Evolutionary conservation across 2,888 invertebrate species (phyloP), one percentile per base, ranked within the genome.

Genomic region (Lasioglossum marginatum): DNA sequence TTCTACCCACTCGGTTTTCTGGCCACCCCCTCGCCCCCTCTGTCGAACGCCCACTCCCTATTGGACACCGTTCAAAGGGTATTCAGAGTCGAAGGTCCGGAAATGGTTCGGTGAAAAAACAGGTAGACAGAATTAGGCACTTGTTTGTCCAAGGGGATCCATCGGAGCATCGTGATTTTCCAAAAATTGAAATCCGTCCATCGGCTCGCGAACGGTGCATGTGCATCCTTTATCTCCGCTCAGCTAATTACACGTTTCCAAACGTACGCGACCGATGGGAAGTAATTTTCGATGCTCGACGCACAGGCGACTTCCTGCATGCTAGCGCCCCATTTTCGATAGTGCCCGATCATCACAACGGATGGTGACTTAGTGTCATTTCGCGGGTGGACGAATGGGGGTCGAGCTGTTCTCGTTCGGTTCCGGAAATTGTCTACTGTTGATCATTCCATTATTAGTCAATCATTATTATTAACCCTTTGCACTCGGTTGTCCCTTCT

Each of bases 31-130:
- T 31, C 63, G 3, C 2, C 6, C 63, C 63, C 31, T 19, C 31
- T 31, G 63, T 40, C 70, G 40, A 37, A 40, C 70, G 5, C 70
- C 79, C 72, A n/a, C 57, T 79, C 79, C 87, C 90, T 86, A 88
- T 90, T 88, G 84, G 89, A 87, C 90, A 81, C 73, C 88, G 88
- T 82, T 91, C 91, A 91, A 91, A 91, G 91, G 91, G 89, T 90
- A 91, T 91, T 91, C 90, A 87, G 85, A 87, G 77, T 84, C 90
- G 87, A 89, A 91, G 90, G 85, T 90, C 88, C 88, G 90, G 90
- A 90, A 90, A 89, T 87, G 87, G 88, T 90, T 84, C 77, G 73
- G 79, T 68, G 77, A 80, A 88, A 88, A 79, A 85, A 81, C 76
- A 85, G 84, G 81, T 88, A 87, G 82, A 82, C 88, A 76, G 88